These are phyloP conservation scores for Cassiopea xamachana DNA, from an alignment of 30 jellyfish, hydroid and myxozoan species.

Conservation along the genomic window DNA sequence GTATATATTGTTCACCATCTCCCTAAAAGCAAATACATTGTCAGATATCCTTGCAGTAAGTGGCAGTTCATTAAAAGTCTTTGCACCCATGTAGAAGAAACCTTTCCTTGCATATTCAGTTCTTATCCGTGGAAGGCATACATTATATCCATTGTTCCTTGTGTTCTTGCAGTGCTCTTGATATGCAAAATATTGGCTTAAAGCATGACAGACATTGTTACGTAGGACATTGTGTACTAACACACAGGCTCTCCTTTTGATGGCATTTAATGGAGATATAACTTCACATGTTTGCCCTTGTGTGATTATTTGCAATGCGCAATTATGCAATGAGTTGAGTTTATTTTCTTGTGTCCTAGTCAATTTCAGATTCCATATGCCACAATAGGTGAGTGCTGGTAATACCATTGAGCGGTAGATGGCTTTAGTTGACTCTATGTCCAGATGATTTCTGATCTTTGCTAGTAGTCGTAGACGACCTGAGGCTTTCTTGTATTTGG, in stretches of 20 bases:
- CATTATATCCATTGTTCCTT: constrained; percentile 50
- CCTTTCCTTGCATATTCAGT: constrained; percentile 41
- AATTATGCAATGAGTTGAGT: constrained; percentile 64
- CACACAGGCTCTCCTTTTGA: constrained; percentile 78
- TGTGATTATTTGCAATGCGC: constrained; percentile 70
- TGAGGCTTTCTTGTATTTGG: constrained; percentile 71
- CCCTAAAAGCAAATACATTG: constrained; percentile 24
- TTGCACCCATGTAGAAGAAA: constrained; percentile 28
- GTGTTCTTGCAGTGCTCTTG: constrained; percentile 60
- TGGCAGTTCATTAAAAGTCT: constrained; percentile 26
- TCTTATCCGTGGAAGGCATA: constrained; percentile 60
- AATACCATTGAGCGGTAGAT: constrained; percentile 70
- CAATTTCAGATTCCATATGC: constrained; percentile 67
- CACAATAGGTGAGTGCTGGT: constrained; percentile 69
- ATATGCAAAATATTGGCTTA: constrained; percentile 46
- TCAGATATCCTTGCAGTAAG: constrained; percentile 23
- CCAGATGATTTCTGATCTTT: constrained; percentile 56
- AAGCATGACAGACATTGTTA: constrained; percentile 57
- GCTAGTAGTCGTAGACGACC: constrained; percentile 75
- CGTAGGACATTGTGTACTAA: constrained; percentile 74
- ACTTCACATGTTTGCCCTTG: constrained; percentile 46
- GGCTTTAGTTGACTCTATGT: constrained; percentile 56
- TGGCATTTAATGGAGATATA: constrained; percentile 62
- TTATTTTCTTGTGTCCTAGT: constrained; percentile 55
- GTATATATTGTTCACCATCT: constrained; percentile 4